These are phyloP conservation scores for Microplitis demolitor DNA, from an alignment of 1,140 invertebrate genomes.

Conservation along the genomic window DNA sequence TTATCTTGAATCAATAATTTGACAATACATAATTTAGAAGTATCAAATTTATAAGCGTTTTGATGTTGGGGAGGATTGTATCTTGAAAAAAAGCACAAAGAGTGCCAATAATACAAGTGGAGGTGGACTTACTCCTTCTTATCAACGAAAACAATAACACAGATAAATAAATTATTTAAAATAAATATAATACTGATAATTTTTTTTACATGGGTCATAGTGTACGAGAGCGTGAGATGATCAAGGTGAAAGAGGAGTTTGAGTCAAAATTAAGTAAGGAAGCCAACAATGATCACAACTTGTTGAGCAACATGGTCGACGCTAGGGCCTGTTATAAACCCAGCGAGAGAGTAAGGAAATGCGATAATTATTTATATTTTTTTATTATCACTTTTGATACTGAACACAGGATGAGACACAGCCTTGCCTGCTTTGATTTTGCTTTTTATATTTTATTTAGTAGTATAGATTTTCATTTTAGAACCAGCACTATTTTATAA, in stretches of 20 bases:
- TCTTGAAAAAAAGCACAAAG: neutral
- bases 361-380: neutral
- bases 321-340: slow-evolving; percentile 63
- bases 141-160: slow-evolving; percentile 3
- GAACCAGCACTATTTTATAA: neutral
- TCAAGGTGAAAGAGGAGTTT: slow-evolving; percentile 47
- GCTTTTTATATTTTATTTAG: neutral
- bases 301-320: slow-evolving; percentile 60
- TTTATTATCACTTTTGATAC: neutral
- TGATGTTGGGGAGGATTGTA: neutral
- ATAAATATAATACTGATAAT: neutral
- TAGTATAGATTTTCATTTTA: no score
- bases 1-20: neutral
- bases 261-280: slow-evolving; percentile 47
- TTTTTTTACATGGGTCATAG: slow-evolving; percentile 41
- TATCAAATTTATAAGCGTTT: neutral
- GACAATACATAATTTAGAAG: neutral
- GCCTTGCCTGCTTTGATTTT: neutral
- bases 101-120: neutral
- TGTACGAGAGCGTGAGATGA: slow-evolving; percentile 47
- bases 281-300: slow-evolving; percentile 47
- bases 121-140: neutral
- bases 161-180: neutral
- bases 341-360: slow-evolving; percentile 57
- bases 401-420: neutral